Evolutionary conservation across 2,888 invertebrate species (phyloP).

Genomic region (Xylocampa areola): DNA sequence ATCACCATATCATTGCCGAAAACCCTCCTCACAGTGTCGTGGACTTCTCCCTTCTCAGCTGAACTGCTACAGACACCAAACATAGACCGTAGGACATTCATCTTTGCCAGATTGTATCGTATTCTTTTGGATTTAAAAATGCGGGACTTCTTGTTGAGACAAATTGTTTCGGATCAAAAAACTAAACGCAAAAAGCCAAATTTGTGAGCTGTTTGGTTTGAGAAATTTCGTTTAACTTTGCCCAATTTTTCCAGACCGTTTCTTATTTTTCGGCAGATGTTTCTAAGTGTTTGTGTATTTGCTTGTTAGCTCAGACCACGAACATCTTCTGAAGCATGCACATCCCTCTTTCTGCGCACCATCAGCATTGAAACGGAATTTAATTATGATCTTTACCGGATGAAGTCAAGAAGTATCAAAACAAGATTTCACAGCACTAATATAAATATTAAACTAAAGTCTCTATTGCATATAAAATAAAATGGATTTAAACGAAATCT

Average conservation of each 20-base stretch:
- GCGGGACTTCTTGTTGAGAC: no score
- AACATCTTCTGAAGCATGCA: constrained; percentile 2
- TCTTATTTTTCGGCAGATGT: no score
- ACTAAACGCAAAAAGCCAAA: no score
- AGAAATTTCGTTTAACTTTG: not conserved
- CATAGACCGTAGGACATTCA: constrained; percentile 84
- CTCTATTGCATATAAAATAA: constrained; percentile 9
- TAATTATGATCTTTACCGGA: constrained; percentile 5
- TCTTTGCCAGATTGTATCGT: constrained; percentile 68
- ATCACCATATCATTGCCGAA: constrained; percentile 84
- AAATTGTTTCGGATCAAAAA: not conserved
- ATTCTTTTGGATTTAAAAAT: no score
- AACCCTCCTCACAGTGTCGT: constrained; percentile 78
- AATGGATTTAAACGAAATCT: constrained; percentile 11
- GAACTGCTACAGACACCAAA: constrained; percentile 84
- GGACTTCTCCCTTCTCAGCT: constrained; percentile 81
- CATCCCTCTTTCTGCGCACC: not conserved
- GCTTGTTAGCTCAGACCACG: not conserved
- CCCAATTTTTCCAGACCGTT: not conserved
- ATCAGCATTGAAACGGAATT: constrained; percentile 17
- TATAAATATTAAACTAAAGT: not conserved
- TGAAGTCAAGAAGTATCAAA: not conserved
- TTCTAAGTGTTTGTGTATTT: not conserved
- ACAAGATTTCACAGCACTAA: constrained; percentile 2
- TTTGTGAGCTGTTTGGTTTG: not conserved